A percentile compares a stretch with the other conserved stretches of the same genome.
phyloP scores from a whole-genome alignment of 2,797 vertebrate species.

The Masticophis lateralis region DNA sequence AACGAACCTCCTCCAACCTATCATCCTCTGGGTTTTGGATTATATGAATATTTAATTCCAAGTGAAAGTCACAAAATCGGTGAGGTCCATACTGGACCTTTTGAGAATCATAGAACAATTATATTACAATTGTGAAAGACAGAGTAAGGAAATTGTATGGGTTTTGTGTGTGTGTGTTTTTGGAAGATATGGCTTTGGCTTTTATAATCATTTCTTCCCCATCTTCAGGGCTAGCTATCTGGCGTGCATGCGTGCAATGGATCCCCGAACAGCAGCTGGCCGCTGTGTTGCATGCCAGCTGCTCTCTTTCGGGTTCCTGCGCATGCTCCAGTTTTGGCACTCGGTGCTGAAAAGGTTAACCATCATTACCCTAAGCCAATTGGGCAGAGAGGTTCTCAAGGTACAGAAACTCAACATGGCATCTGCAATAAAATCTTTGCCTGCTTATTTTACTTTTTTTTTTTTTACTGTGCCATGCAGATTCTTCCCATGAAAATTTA shows the following conservation, averaged over 20 bases:
- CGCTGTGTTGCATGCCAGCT: too few relatives aligned
- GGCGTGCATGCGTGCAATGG: not conserved
- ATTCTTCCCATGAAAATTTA: not conserved
- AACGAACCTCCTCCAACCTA: not conserved
- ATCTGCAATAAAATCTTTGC: not conserved
- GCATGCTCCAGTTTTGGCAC: too few relatives aligned
- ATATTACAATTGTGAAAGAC: not conserved
- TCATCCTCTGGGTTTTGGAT: not conserved
- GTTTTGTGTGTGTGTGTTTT: not conserved
- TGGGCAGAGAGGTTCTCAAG: not conserved
- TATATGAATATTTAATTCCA: not conserved
- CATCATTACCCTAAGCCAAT: not conserved
- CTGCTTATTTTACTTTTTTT: not conserved
- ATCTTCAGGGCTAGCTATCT: not conserved
- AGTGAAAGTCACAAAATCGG: not conserved
- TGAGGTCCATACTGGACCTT: not conserved
- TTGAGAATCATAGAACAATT: slow-evolving; percentile 31
- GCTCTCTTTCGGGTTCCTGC: too few relatives aligned
- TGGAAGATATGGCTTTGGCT: slow-evolving; percentile 43
- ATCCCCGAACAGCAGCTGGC: too few relatives aligned
- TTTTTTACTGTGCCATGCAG: not conserved
- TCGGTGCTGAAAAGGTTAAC: too few relatives aligned
- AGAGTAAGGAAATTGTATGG: rapidly evolving
- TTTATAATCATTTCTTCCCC: slow-evolving; percentile 39
- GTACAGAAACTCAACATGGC: not conserved